phyloP scores from a whole-genome alignment of 2,113 vertebrate genomes.

The Pyrgilauda ruficollis region DNA sequence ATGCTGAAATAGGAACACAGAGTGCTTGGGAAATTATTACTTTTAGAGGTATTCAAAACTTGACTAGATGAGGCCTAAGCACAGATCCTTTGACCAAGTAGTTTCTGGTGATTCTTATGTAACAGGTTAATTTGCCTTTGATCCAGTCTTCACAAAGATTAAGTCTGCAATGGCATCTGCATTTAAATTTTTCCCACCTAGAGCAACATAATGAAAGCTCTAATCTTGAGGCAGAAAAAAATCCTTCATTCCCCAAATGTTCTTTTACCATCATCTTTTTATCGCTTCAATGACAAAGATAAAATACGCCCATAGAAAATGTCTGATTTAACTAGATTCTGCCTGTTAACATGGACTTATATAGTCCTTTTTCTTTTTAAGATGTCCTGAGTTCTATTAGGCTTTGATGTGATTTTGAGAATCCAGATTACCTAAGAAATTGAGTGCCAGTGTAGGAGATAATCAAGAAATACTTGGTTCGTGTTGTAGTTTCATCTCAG shows the following conservation, averaged over 20 bases:
- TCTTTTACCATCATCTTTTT: conserved; percentile 22
- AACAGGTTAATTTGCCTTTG: conserved; percentile 26
- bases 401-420: conserved; percentile 57
- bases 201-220: background rate
- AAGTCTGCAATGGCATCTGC: background rate
- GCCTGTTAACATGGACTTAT: conserved; percentile 19
- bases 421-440: conserved; percentile 61
- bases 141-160: background rate
- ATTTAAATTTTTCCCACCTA: conserved; percentile 26
- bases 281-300: conserved; percentile 43
- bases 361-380: conserved; percentile 33
- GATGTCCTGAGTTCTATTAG: conserved; percentile 33
- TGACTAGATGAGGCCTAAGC: background rate
- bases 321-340: conserved; percentile 45
- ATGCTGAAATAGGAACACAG: background rate
- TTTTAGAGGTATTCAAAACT: background rate
- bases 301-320: conserved; percentile 42
- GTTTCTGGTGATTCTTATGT: background rate
- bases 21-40: background rate
- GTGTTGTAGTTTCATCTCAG: conserved; percentile 20
- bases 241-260: background rate
- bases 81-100: background rate
- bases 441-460: background rate
- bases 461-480: conserved; percentile 53
- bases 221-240: background rate